Conservation (phyloP, 1,140 invertebrate species). For the Thaumatotibia leucotreta region DNA sequence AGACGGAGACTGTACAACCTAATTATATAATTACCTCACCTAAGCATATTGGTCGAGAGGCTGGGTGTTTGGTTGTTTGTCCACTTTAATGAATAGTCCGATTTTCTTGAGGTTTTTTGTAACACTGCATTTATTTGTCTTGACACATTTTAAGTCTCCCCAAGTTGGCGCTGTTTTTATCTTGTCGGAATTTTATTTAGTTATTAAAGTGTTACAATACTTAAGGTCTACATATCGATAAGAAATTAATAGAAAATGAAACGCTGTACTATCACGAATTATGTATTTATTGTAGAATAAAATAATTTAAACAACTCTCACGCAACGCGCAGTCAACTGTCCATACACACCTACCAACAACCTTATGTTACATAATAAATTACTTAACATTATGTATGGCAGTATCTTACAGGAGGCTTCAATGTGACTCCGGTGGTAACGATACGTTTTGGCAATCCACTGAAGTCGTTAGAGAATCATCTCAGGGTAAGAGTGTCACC, state of each 20-base stretch:
- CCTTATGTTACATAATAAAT: neutral
- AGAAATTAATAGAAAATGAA: neutral
- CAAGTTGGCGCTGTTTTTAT: too few species aligned
- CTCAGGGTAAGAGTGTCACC: neutral
- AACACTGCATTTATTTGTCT: too few species aligned
- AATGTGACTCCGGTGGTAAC: neutral
- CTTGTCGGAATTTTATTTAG: too few species aligned
- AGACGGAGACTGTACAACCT: too few species aligned
- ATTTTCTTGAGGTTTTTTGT: too few species aligned
- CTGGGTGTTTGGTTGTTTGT: too few species aligned
- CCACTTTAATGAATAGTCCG: too few species aligned
- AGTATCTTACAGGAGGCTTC: neutral
- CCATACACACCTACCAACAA: slow-evolving; percentile 11
- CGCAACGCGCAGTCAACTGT: neutral
- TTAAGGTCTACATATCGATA: too few species aligned
- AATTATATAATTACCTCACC: too few species aligned
- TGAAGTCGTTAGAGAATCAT: neutral
- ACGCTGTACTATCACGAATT: neutral
- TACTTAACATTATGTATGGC: neutral
- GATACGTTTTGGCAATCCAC: neutral
- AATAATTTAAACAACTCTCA: slow-evolving; percentile 14
- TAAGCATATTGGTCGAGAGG: too few species aligned
- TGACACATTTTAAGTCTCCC: too few species aligned
- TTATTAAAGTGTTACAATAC: too few species aligned
- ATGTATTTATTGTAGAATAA: slow-evolving; percentile 13